Evolutionary conservation across 37 sponge, comb jelly and placozoan genomes (phyloP).

Genomic region (Halisarca cf. caerulea): DNA sequence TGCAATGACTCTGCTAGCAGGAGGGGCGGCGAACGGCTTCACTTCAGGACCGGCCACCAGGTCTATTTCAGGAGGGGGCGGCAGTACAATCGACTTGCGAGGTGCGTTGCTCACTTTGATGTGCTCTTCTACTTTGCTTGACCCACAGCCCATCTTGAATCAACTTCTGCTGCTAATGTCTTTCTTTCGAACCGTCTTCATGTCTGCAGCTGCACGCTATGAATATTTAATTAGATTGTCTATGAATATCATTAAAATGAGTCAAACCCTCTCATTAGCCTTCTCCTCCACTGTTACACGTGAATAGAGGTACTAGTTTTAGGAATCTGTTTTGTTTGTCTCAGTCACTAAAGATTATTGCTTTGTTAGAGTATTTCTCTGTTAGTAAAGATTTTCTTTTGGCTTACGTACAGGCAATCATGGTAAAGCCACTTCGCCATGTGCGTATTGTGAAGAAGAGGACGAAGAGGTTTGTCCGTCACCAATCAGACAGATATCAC

Average conservation of each 20-base stretch:
- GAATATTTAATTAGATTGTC: not conserved
- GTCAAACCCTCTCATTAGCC: conserved; percentile 20
- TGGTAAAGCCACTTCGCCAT: conserved; percentile 74
- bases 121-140: not conserved
- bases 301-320: not conserved
- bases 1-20: conserved; percentile 24
- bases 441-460: conserved; percentile 82
- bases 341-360: too few relatives aligned
- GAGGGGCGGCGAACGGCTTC: conserved; percentile 14
- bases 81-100: not conserved
- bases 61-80: conserved; percentile 22
- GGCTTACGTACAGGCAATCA: not conserved
- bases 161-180: not conserved
- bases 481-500: conserved; percentile 91
- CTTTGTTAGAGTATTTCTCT: too few relatives aligned
- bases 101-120: not conserved
- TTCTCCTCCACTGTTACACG: not conserved
- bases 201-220: not conserved
- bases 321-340: too few relatives aligned
- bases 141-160: conserved; percentile 37
- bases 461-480: conserved; percentile 90
- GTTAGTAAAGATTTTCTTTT: not conserved
- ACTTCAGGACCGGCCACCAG: conserved; percentile 34
- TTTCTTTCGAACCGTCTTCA: not conserved
- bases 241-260: conserved; percentile 20